These are phyloP conservation scores for Drosophila sucinea DNA, from an alignment of 1,140 invertebrate species.

Conservation along the genomic window DNA sequence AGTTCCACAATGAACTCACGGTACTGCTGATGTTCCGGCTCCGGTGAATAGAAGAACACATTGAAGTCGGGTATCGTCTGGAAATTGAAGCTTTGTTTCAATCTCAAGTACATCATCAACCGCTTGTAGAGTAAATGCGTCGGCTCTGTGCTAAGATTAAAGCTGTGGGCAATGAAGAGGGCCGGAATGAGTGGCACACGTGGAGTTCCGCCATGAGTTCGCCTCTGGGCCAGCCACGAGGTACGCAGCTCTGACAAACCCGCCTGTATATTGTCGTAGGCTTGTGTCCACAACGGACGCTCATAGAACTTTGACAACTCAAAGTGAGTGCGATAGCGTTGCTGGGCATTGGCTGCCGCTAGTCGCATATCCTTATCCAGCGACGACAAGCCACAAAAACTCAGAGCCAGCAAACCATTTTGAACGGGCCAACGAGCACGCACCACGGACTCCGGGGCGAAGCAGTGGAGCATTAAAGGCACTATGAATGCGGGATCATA, in stretches of 20 bases:
- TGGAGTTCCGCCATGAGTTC: constrained; percentile 77
- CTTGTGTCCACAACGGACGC: constrained; percentile 82
- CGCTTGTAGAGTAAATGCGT: constrained; percentile 86
- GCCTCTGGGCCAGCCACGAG: constrained; percentile 70
- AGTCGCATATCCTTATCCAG: constrained; percentile 85
- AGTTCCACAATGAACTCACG: constrained; percentile 87
- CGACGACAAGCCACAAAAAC: constrained; percentile 86
- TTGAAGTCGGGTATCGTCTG: constrained; percentile 89
- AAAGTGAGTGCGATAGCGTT: constrained; percentile 85
- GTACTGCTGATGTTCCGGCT: constrained; percentile 85
- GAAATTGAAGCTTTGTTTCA: constrained; percentile 87
- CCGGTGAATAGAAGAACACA: constrained; percentile 87
- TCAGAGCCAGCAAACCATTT: constrained; percentile 86
- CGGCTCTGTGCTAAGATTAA: constrained; percentile 85
- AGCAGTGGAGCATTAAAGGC: constrained; percentile 86
- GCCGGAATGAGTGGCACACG: constrained; percentile 86
- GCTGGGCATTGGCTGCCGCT: constrained; percentile 86
- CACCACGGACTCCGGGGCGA: constrained; percentile 85
- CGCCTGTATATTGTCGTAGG: constrained; percentile 84
- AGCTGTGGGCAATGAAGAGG: constrained; percentile 87
- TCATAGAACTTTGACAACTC: constrained; percentile 83
- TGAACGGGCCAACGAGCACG: constrained; percentile 86
- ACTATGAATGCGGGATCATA: constrained; percentile 90
- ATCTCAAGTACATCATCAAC: constrained; percentile 86
- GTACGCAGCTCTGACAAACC: constrained; percentile 82